Percentiles rank a stretch among this genome's conserved stretches.
Conservation (phyloP, 2,888 invertebrate genomes). For the Formica aserva region DNA sequence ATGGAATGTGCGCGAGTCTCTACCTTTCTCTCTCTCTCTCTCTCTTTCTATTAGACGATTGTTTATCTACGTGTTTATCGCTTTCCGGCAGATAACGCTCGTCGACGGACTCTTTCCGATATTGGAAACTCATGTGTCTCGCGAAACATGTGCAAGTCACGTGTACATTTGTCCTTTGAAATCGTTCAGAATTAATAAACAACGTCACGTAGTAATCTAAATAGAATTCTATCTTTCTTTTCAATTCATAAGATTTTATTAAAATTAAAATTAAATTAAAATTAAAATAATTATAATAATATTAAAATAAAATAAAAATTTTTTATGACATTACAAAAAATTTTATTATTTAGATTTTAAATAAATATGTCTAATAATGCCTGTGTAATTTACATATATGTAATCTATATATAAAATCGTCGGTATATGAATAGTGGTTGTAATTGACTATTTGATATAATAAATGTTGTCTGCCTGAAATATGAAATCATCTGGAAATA, state of each 20-base stretch:
- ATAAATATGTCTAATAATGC: not conserved
- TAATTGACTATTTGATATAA: conserved; percentile 15
- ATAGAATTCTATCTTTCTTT: not conserved
- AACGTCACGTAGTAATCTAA: not conserved
- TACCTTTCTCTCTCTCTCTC: not conserved
- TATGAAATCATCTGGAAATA: not conserved
- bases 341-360: not conserved
- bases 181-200: not conserved
- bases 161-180: conserved; percentile 1
- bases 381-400: not conserved
- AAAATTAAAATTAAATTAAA: no score
- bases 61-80: conserved; percentile 59
- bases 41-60: not conserved
- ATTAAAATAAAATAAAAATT: not conserved
- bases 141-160: not conserved
- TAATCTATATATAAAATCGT: not conserved
- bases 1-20: not conserved
- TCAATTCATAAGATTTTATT: not conserved
- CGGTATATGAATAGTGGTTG: not conserved
- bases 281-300: not conserved
- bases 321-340: not conserved
- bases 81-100: conserved; percentile 54
- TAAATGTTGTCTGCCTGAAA: conserved; percentile 27
- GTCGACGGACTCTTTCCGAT: not conserved
- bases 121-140: not conserved